Percentiles rank a stretch among this genome's conserved stretches.
phyloP scores from a whole-genome alignment of 1,140 invertebrate species.

The Coboldia fuscipes region DNA sequence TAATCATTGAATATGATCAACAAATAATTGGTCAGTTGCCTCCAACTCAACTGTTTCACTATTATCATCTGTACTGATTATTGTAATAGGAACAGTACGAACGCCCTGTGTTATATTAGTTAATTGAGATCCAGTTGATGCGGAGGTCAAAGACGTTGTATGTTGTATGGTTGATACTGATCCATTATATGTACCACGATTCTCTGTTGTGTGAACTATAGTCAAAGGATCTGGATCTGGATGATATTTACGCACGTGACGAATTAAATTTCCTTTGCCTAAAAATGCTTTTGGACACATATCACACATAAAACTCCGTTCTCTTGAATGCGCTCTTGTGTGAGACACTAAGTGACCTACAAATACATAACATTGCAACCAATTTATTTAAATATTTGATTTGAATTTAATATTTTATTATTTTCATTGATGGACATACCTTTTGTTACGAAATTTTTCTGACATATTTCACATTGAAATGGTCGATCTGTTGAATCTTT shows the following conservation, averaged over 20 bases:
- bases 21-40: no score
- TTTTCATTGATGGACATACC: constrained; percentile 25
- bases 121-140: no score
- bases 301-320: constrained; percentile 54
- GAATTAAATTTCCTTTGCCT: constrained; percentile 49
- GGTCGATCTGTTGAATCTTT: constrained; percentile 70
- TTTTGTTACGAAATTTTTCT: constrained; percentile 93
- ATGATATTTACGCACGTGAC: constrained; percentile 27
- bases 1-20: no score
- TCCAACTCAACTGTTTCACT: no score
- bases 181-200: no score
- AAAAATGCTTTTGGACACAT: constrained; percentile 59
- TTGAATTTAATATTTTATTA: background rate
- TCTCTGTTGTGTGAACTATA: no score
- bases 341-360: constrained; percentile 66
- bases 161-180: no score
- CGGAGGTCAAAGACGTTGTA: no score
- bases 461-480: constrained; percentile 86
- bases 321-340: constrained; percentile 70
- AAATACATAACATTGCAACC: constrained; percentile 6
- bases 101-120: no score
- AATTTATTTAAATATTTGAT: background rate
- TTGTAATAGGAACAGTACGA: no score
- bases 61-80: no score
- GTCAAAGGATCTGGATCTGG: no score